Conservation (phyloP, 2,113 vertebrate species). For the Ciconia stormi region DNA sequence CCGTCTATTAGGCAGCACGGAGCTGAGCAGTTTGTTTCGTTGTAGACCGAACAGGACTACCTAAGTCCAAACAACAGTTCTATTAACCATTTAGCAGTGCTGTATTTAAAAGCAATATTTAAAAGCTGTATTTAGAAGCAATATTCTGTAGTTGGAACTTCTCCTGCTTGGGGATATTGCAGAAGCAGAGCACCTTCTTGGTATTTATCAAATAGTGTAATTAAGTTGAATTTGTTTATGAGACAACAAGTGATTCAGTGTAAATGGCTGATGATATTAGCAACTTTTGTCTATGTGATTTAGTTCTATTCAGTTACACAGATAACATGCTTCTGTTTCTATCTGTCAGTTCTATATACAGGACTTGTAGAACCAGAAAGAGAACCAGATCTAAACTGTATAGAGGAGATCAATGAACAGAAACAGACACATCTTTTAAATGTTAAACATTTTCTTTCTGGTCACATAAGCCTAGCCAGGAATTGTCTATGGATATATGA, state of each 20-base stretch:
- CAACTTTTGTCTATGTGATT: background rate
- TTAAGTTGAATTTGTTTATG: background rate
- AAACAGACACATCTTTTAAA: background rate
- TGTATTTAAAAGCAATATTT: background rate
- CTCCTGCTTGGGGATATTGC: background rate
- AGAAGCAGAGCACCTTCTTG: background rate
- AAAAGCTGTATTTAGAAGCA: background rate
- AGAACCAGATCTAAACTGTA: background rate
- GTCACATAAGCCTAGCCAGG: background rate
- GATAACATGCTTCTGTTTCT: background rate
- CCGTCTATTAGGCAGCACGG: fast-evolving
- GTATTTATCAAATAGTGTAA: background rate
- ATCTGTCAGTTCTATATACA: background rate
- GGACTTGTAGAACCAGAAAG: background rate
- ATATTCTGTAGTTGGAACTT: background rate
- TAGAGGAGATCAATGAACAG: background rate
- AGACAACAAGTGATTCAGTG: background rate
- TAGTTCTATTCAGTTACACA: background rate
- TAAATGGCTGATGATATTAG: background rate
- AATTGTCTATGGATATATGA: background rate
- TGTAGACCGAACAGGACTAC: background rate
- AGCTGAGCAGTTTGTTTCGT: background rate
- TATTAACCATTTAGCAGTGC: background rate
- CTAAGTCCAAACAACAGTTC: background rate
- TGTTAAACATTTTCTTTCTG: background rate